Evolutionary conservation across 2,797 vertebrate genomes (phyloP).

Genomic region (Microctenopoma lineatum): DNA sequence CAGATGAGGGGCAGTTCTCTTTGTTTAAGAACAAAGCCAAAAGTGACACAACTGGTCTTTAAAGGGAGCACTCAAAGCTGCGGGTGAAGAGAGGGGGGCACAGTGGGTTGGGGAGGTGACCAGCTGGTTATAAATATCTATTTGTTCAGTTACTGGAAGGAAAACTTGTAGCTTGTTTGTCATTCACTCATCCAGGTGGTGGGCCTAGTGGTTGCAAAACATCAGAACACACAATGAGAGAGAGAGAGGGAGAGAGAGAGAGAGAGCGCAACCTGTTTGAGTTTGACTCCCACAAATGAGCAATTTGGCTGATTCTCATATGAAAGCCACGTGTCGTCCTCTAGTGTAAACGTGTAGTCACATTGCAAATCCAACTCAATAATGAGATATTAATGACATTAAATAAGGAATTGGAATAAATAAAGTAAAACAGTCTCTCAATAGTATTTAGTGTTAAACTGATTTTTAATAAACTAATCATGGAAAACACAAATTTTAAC

Average conservation of each 20-base stretch:
- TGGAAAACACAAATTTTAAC: conserved; percentile 47
- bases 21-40: conserved; percentile 88
- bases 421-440: conserved; percentile 36
- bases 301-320: conserved; percentile 75
- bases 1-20: conserved; percentile 85
- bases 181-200: conserved; percentile 84
- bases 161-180: conserved; percentile 84
- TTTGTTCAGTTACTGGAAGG: conserved; percentile 87
- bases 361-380: conserved; percentile 54
- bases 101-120: conserved; percentile 73
- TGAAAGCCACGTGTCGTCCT: conserved; percentile 76
- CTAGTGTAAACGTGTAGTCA: conserved; percentile 53
- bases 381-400: conserved; percentile 50
- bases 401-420: too few species aligned
- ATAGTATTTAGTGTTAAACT: conserved; percentile 44
- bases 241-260: conserved; percentile 27
- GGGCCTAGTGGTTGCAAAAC: conserved; percentile 78
- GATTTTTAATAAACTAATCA: conserved; percentile 36
- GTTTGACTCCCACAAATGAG: conserved; percentile 68
- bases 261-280: conserved; percentile 70
- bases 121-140: conserved; percentile 89
- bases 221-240: conserved; percentile 54
- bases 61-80: conserved; percentile 81
- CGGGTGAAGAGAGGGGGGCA: conserved; percentile 54
- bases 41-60: conserved; percentile 86